Conservation (phyloP, 2,113 vertebrate species). For the Noctilio leporinus region DNA sequence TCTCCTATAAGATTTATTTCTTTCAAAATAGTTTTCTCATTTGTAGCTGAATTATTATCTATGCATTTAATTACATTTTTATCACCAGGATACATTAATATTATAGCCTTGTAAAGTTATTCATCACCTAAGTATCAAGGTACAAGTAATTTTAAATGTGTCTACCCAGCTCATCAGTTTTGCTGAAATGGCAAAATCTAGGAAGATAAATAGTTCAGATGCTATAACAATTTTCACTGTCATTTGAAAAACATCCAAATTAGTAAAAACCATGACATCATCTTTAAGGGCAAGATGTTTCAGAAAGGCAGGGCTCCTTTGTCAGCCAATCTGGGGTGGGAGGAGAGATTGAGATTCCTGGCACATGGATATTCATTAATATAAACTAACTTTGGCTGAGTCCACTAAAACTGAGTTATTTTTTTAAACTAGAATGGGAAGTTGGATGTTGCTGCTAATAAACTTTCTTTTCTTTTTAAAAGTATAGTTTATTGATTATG, state of each 20-base stretch:
- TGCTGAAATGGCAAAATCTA: not conserved
- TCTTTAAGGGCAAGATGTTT: not conserved
- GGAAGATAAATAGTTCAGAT: not conserved
- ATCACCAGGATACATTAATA: not conserved
- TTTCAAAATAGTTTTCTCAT: conserved; percentile 1
- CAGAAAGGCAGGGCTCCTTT: not conserved
- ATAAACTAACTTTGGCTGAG: not conserved
- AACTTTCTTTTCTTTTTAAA: not conserved
- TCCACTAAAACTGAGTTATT: not conserved
- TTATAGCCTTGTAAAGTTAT: not conserved
- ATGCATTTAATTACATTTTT: not conserved
- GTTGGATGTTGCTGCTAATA: not conserved
- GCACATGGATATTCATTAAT: not conserved
- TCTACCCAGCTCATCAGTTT: not conserved
- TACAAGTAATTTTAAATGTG: not conserved
- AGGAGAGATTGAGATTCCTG: not conserved
- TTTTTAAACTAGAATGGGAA: not conserved
- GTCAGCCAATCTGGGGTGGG: not conserved
- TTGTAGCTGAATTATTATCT: not conserved
- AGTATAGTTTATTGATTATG: too few species aligned
- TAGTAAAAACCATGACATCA: not conserved
- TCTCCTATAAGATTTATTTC: not conserved
- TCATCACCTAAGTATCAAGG: not conserved
- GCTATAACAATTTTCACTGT: not conserved
- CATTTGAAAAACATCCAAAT: not conserved